Conservation (phyloP, 2,797 vertebrate species). For the Anabacerthia variegaticeps region DNA sequence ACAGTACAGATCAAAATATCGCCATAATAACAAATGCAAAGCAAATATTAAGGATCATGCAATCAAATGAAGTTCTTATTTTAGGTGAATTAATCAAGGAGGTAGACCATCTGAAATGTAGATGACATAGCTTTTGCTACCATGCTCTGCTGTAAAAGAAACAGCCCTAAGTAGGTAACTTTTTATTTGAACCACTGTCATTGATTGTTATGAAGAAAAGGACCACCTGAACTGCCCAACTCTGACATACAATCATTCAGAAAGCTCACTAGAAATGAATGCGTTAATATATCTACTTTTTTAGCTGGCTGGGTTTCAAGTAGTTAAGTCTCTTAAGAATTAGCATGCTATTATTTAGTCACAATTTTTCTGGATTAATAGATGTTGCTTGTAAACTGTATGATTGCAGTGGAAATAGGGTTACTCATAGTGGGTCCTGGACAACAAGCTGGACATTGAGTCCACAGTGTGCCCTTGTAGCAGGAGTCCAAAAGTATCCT, state of each 20-base stretch:
- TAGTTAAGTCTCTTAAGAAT: background rate
- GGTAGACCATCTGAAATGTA: constrained; percentile 9
- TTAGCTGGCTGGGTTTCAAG: background rate
- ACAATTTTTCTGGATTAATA: background rate
- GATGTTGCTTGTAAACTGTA: background rate
- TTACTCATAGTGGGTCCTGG: background rate
- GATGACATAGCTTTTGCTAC: background rate
- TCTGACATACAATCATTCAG: background rate
- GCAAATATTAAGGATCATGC: background rate
- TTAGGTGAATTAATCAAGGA: background rate
- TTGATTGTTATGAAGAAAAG: background rate
- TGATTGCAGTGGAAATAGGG: background rate
- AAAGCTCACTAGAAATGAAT: constrained; percentile 32
- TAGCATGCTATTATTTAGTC: background rate
- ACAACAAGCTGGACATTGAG: background rate
- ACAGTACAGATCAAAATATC: rapidly evolving
- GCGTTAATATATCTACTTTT: background rate
- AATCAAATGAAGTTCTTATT: background rate
- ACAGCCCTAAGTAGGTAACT: background rate
- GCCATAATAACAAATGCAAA: background rate
- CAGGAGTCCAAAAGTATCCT: background rate
- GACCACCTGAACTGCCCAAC: background rate
- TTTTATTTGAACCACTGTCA: background rate
- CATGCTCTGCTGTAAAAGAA: background rate
- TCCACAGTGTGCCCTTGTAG: background rate